These are phyloP conservation scores for Meloidogyne chitwoodi DNA, from an alignment of 1,140 invertebrate genomes.

Conservation along the genomic window DNA sequence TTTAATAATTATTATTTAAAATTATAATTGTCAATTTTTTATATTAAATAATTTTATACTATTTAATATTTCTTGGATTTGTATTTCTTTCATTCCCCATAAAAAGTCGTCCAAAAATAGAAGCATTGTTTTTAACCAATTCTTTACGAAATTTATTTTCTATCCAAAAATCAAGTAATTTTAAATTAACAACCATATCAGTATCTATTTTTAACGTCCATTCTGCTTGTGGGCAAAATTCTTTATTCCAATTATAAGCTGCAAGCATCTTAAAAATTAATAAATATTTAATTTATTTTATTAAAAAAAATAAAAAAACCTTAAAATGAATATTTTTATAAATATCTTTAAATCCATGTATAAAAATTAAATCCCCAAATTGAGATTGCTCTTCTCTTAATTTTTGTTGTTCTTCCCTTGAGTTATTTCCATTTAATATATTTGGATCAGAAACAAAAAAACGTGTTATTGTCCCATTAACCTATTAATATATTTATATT, in stretches of 20 bases:
- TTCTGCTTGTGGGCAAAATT: neutral
- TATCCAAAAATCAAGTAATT: neutral
- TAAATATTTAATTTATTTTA: neutral
- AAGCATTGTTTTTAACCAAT: neutral
- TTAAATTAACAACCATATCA: neutral
- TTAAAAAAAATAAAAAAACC: too few relatives aligned
- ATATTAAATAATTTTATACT: neutral
- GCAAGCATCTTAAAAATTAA: neutral
- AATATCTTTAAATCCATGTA: constrained; percentile 1
- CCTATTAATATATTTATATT: neutral
- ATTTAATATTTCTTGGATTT: neutral
- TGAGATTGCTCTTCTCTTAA: neutral
- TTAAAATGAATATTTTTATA: constrained; percentile 1
- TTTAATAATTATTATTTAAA: too few relatives aligned
- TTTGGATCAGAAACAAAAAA: neutral
- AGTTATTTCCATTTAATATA: neutral
- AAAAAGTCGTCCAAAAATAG: neutral
- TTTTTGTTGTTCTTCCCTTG: neutral
- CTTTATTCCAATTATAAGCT: neutral
- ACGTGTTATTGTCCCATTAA: neutral
- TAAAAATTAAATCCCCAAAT: neutral
- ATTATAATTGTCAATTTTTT: too few relatives aligned
- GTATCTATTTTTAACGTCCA: neutral
- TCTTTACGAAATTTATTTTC: neutral
- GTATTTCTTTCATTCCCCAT: neutral